phyloP scores from a whole-genome alignment of 2,797 vertebrate species.

The Nyctibius grandis region DNA sequence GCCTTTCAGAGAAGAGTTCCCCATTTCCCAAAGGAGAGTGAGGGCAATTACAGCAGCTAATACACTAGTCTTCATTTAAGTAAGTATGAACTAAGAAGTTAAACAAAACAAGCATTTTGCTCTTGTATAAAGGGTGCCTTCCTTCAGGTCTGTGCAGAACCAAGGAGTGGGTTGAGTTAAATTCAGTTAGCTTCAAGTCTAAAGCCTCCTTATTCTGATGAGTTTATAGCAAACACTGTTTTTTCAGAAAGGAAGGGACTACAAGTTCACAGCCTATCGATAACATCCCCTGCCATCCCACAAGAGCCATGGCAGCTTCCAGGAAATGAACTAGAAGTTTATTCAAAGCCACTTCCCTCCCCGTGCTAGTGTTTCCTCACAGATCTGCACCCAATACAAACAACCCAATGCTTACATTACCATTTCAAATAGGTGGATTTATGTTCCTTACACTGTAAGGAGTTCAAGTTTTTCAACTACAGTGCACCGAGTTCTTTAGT shows the following conservation, averaged over 20 bases:
- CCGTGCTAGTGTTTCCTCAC: not conserved
- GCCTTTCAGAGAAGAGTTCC: not conserved
- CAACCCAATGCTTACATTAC: too few species aligned
- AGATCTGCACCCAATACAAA: not conserved
- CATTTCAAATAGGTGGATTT: too few species aligned
- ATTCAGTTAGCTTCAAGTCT: not conserved
- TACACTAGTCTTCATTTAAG: not conserved
- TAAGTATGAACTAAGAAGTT: not conserved
- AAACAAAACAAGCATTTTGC: not conserved
- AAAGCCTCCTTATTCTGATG: not conserved
- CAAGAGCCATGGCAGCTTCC: not conserved
- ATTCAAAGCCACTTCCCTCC: not conserved
- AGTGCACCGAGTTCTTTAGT: not conserved
- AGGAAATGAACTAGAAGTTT: not conserved
- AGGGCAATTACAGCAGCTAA: not conserved
- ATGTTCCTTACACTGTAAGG: not conserved
- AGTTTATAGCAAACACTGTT: not conserved
- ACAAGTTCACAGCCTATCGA: not conserved
- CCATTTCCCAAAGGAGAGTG: not conserved
- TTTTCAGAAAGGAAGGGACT: not conserved
- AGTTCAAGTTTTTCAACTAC: not conserved
- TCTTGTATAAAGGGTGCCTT: not conserved
- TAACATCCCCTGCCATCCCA: not conserved
- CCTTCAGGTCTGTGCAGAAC: not conserved
- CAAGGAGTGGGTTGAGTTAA: not conserved